A percentile compares a stretch with the other conserved stretches of the same genome.
Conservation (phyloP, 2,113 vertebrate species). For the Egretta garzetta region DNA sequence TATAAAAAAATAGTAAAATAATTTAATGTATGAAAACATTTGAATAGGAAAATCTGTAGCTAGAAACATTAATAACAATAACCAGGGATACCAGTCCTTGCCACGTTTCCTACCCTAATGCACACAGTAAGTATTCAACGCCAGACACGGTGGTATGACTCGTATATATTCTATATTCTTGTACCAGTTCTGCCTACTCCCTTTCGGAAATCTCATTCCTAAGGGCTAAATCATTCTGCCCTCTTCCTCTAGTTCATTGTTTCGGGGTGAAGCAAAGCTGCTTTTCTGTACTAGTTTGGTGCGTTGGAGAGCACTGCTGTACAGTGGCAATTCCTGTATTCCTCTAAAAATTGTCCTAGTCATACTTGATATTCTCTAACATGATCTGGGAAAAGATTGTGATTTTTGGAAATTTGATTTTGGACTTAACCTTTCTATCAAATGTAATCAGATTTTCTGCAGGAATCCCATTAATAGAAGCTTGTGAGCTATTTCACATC, state of each 20-base stretch:
- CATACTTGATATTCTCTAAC: background rate
- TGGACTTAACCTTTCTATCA: background rate
- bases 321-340: background rate
- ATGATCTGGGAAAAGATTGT: background rate
- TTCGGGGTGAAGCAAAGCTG: background rate
- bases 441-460: background rate
- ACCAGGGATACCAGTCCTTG: background rate
- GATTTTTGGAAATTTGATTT: background rate
- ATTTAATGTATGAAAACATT: background rate
- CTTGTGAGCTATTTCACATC: background rate
- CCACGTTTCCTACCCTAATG: background rate
- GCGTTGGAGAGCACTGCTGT: background rate
- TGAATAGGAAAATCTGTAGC: background rate
- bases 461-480: background rate
- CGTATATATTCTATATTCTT: background rate
- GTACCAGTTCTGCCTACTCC: background rate
- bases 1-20: background rate
- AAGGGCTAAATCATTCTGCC: background rate
- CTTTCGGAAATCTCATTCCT: background rate
- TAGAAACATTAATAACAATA: background rate
- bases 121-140: background rate
- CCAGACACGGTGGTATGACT: background rate
- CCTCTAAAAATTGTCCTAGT: background rate
- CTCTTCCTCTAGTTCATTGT: background rate
- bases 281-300: background rate